Percentiles rank a stretch among this genome's conserved stretches.
These are phyloP conservation scores for Autographa gamma DNA, from an alignment of 2,888 invertebrate species.

Conservation along the genomic window DNA sequence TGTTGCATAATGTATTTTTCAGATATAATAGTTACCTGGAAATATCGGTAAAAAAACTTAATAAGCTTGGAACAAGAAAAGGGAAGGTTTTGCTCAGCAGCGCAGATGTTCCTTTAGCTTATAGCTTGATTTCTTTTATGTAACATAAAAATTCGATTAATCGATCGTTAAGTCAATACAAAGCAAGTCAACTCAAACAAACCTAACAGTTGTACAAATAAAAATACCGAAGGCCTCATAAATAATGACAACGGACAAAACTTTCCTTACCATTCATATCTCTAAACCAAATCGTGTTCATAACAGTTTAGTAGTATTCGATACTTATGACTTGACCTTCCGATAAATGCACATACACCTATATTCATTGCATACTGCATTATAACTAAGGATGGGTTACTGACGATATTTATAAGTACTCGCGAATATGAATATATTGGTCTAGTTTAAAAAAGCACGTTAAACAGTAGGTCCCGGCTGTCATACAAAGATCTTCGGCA, in stretches of 20 bases:
- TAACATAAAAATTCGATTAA: background rate
- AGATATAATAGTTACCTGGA: no score
- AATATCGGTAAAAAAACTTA: no score
- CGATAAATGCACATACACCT: conserved; percentile 60
- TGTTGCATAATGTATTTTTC: no score
- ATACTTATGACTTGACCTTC: conserved; percentile 57
- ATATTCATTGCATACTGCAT: conserved; percentile 67
- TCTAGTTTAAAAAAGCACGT: no score
- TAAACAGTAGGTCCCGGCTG: no score
- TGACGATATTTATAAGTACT: no score
- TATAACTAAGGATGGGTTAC: conserved; percentile 7
- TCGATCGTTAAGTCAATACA: background rate
- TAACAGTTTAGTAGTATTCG: background rate
- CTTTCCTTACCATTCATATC: background rate
- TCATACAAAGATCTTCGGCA: no score
- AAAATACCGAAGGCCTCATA: conserved; percentile 6
- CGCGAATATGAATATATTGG: no score
- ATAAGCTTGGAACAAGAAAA: no score
- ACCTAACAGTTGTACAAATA: conserved; percentile 10
- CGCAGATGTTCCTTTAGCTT: no score
- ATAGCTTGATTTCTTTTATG: background rate
- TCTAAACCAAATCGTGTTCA: background rate
- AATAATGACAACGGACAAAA: conserved; percentile 24
- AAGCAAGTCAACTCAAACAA: background rate
- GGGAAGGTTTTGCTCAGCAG: no score